Conservation (phyloP, 2,888 invertebrate genomes). For the Mycalesis mineus region DNA sequence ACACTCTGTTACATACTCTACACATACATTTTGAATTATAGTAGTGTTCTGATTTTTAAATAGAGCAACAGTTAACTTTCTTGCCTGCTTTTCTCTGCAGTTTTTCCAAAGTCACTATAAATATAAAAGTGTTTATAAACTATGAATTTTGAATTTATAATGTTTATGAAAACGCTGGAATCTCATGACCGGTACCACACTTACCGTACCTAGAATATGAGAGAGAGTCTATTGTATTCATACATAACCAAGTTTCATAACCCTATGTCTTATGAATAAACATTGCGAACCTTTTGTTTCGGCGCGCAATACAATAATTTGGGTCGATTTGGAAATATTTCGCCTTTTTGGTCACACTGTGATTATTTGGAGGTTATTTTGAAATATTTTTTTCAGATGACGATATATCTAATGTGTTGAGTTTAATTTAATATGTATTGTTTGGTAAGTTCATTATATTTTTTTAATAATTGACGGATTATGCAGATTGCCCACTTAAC, state of each 20-base stretch:
- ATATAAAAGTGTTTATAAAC: too few relatives aligned
- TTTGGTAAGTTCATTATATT: not conserved
- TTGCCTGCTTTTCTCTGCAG: too few relatives aligned
- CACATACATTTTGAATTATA: too few relatives aligned
- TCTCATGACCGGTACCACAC: constrained; percentile 1
- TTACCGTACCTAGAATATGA: constrained; percentile 8
- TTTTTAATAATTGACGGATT: too few relatives aligned
- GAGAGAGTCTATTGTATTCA: constrained; percentile 39
- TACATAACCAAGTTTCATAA: constrained; percentile 42
- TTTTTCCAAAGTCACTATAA: too few relatives aligned
- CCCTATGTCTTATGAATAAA: constrained; percentile 34
- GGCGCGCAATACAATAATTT: constrained; percentile 13
- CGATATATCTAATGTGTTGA: not conserved
- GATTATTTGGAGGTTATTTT: not conserved
- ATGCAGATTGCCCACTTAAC: too few relatives aligned
- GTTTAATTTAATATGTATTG: not conserved
- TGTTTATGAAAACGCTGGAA: too few relatives aligned
- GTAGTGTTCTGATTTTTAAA: too few relatives aligned
- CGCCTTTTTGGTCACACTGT: constrained; percentile 16
- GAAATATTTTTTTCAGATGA: constrained; percentile 6
- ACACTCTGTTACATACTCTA: too few relatives aligned
- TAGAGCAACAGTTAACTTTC: too few relatives aligned
- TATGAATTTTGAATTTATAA: too few relatives aligned
- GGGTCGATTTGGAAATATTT: constrained; percentile 23
- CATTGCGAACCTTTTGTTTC: constrained; percentile 23